Base-by-base conservation (phyloP, 2,113 vertebrate genomes). In the Melanerpes aurifrons region DNA sequence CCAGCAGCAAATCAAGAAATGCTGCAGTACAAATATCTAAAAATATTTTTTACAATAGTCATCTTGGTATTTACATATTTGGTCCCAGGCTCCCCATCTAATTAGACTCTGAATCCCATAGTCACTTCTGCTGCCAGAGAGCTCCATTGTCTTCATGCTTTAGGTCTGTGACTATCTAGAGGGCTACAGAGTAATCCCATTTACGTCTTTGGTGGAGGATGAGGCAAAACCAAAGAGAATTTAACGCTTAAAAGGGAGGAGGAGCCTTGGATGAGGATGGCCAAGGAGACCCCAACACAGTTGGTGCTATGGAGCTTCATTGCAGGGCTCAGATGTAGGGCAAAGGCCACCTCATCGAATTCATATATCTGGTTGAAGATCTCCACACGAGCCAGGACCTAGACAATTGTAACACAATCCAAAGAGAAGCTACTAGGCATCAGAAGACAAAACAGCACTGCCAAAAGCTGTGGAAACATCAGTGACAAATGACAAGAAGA, bases 1-100 rank as follows among this genome's bases (percentile, higher is more conserved):
- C 88, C 95, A 93, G 92, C 89, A 90, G 93, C 90, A 94, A 93
- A 93, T 72, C 86, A 90, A 90, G 83, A 72, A 90, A 92, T 79
- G n/a, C 90, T 75, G 56, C 88, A 81, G 73, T 58, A 84, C 86
- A 95, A 95, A 94, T 72, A 94, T 32, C 53, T 79, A 53, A 78
- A 94, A 91, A n/a, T 43, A 88, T 72, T 73, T 87, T 90, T 92
- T 83, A 81, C 92, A 95, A 72, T 67, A 84, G 81, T 50, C 12
- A 5, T 75, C 67, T 76, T 79, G 77, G 7, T 94, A 92, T 94
- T 96, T 95, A 94, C 86, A 76, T 90, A 96, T 93, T 93, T 96
- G 80, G 56, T 95, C 93, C 73, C 95, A 90, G 80, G 28, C 57
- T 95, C 90, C 95, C 92, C 68, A 75, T 84, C 90, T 96, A 96